These are phyloP conservation scores for Callaeas wilsoni DNA, from an alignment of 2,113 vertebrate genomes.

Conservation along the genomic window DNA sequence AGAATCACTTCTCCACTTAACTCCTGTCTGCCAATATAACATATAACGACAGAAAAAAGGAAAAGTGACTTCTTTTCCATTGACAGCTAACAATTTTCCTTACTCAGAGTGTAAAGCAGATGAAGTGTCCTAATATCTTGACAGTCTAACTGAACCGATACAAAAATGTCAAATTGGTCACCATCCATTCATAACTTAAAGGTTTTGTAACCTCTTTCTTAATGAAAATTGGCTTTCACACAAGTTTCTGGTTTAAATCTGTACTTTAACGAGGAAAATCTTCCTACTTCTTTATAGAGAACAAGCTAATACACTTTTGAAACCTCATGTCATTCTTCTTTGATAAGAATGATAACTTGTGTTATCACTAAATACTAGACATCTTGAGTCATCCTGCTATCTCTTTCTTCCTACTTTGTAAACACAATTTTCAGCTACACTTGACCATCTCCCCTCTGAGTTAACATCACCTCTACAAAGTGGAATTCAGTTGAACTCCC, in stretches of 20 bases:
- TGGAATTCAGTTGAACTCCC: not conserved
- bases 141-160: not conserved
- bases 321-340: not conserved
- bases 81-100: not conserved
- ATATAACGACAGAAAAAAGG: not conserved
- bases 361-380: not conserved
- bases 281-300: not conserved
- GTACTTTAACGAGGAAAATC: not conserved
- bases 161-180: not conserved
- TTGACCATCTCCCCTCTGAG: not conserved
- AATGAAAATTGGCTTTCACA: not conserved
- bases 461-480: not conserved
- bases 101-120: not conserved
- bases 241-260: not conserved
- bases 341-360: not conserved
- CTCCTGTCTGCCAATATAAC: not conserved
- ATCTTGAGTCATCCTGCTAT: not conserved
- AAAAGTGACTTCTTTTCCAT: not conserved
- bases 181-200: not conserved
- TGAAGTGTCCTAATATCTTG: not conserved
- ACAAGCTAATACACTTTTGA: not conserved
- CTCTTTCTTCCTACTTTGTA: not conserved
- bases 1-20: not conserved
- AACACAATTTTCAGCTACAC: not conserved
- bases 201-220: not conserved